A percentile compares a stretch with the other conserved stretches of the same genome.
Conservation (phyloP, 1,140 invertebrate species). For the Bombus balteatus region DNA sequence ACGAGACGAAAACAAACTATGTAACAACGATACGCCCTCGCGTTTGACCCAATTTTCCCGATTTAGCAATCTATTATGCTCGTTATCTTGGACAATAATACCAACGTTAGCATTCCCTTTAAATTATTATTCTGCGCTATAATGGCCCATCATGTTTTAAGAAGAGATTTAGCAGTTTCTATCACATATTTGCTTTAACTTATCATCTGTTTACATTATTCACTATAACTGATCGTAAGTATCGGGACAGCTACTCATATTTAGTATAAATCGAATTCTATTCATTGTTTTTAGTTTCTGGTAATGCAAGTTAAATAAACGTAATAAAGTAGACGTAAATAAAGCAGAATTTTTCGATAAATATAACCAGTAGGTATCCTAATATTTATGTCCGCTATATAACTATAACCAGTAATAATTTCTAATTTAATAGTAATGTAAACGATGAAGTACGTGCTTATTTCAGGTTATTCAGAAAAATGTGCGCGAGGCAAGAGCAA, state of each 20-base stretch:
- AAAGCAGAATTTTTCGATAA: no score
- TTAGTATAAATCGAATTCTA: no score
- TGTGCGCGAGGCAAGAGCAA: slow-evolving; percentile 84
- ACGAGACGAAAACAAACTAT: background rate
- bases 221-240: background rate
- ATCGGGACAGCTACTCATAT: no score
- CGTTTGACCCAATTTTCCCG: slow-evolving; percentile 2
- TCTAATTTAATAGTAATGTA: background rate
- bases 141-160: background rate
- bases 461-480: slow-evolving; percentile 81
- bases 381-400: no score
- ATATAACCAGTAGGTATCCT: no score
- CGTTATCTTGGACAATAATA: background rate
- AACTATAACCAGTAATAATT: no score
- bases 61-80: background rate
- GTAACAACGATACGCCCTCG: background rate
- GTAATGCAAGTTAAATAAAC: no score
- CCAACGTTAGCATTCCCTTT: background rate
- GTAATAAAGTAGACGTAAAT: no score
- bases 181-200: background rate
- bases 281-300: no score
- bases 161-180: no score
- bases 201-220: background rate
- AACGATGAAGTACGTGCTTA: slow-evolving; percentile 36
- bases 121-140: background rate